A percentile compares a stretch with the other conserved stretches of the same genome.
These are phyloP conservation scores for Patagioenas fasciata DNA, from an alignment of 2,113 vertebrate genomes.

Conservation along the genomic window DNA sequence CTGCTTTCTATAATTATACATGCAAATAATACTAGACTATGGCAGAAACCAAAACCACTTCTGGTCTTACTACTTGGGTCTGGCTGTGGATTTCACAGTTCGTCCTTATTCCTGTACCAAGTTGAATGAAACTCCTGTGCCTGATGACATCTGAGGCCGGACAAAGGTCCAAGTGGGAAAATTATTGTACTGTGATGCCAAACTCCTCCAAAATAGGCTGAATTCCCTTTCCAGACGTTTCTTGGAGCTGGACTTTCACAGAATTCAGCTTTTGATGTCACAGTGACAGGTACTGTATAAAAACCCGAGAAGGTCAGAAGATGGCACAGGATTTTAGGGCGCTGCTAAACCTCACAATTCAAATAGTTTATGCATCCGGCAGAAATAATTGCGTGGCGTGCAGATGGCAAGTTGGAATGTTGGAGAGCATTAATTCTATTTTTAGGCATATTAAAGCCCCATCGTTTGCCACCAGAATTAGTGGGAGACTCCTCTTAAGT, in stretches of 20 bases:
- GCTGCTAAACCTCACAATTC: neutral
- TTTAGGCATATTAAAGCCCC: neutral
- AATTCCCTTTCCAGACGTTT: neutral
- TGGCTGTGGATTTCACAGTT: neutral
- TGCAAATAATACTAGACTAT: neutral
- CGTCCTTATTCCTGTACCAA: neutral
- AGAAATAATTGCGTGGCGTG: neutral
- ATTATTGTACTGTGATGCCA: neutral
- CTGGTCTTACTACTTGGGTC: neutral
- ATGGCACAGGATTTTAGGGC: neutral
- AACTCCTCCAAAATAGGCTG: neutral
- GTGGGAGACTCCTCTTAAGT: neutral
- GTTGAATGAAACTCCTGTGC: neutral
- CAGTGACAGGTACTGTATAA: neutral
- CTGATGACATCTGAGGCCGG: neutral
- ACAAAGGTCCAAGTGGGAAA: neutral
- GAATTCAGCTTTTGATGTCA: neutral
- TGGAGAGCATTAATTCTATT: neutral
- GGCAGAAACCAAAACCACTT: neutral
- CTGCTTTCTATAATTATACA: accelerated
- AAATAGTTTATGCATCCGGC: neutral
- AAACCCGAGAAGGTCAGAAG: neutral
- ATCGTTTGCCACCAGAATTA: neutral
- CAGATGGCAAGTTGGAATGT: neutral
- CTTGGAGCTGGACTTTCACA: neutral